phyloP scores from a whole-genome alignment of 2,113 vertebrate genomes.

The Nibea coibor region DNA sequence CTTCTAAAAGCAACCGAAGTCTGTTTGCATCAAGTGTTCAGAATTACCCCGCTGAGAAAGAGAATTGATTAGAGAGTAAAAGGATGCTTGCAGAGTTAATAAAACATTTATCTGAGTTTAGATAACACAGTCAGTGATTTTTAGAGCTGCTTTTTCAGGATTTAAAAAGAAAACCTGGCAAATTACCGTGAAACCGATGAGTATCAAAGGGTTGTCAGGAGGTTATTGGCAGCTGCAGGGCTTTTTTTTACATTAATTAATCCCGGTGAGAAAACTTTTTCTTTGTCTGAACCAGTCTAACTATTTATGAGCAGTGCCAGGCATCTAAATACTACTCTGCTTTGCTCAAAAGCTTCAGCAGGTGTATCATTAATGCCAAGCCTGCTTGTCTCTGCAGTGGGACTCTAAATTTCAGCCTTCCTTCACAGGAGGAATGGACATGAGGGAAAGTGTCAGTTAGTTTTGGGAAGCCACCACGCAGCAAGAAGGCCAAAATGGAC shows the following conservation, averaged over 20 bases:
- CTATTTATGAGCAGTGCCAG: background rate
- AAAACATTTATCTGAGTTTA: too few species aligned
- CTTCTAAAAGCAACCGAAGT: too few species aligned
- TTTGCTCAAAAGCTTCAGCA: background rate
- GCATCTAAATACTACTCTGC: background rate
- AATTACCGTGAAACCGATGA: background rate
- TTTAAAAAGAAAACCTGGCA: background rate
- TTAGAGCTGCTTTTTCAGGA: too few species aligned
- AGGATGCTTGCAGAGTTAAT: too few species aligned
- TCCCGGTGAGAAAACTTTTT: background rate
- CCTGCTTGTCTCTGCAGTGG: background rate
- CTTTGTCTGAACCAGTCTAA: background rate
- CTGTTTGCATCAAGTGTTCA: too few species aligned
- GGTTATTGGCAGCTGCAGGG: background rate
- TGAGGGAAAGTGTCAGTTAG: background rate
- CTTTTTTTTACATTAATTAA: background rate
- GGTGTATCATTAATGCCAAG: background rate
- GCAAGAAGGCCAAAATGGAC: slow-evolving; percentile 43
- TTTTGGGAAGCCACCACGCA: slow-evolving; percentile 22
- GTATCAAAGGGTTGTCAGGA: too few species aligned
- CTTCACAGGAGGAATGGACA: background rate
- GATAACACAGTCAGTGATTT: too few species aligned
- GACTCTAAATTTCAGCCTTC: too few species aligned
- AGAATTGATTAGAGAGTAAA: too few species aligned
- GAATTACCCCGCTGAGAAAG: too few species aligned